A percentile compares a stretch with the other conserved stretches of the same genome.
Evolutionary conservation across 2,888 invertebrate genomes (phyloP).

Genomic region (Homarus gammarus): DNA sequence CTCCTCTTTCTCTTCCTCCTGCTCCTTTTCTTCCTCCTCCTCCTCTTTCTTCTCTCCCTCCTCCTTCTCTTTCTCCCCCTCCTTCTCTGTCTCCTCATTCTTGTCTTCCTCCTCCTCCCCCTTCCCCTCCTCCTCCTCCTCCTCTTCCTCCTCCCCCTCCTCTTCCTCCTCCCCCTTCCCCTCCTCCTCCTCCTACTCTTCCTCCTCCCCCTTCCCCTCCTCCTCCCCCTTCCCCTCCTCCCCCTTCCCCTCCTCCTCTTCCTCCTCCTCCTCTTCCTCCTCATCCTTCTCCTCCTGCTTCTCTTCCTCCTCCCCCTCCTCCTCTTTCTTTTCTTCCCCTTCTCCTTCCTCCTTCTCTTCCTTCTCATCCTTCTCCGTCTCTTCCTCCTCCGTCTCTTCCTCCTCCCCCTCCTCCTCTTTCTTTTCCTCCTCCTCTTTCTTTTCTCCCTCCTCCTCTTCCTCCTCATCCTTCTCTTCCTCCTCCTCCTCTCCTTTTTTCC

Average conservation of each 20-base stretch:
- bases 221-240: neutral
- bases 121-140: neutral
- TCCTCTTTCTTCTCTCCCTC: neutral
- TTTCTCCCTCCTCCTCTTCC: neutral
- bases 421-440: neutral
- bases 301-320: neutral
- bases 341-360: neutral
- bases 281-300: too few relatives aligned
- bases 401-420: neutral
- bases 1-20: too few relatives aligned
- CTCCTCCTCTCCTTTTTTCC: too few relatives aligned
- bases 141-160: neutral
- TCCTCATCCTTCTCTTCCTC: neutral
- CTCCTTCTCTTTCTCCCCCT: neutral
- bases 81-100: neutral
- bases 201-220: neutral
- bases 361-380: neutral
- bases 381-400: neutral
- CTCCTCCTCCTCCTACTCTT: neutral
- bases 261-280: neutral
- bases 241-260: neutral
- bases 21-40: neutral
- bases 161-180: neutral
- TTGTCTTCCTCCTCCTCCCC: constrained; percentile 2
- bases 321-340: neutral